A percentile compares a stretch with the other conserved stretches of the same genome.
Conservation (phyloP, 2,888 invertebrate species). For the Ametastegia equiseti region DNA sequence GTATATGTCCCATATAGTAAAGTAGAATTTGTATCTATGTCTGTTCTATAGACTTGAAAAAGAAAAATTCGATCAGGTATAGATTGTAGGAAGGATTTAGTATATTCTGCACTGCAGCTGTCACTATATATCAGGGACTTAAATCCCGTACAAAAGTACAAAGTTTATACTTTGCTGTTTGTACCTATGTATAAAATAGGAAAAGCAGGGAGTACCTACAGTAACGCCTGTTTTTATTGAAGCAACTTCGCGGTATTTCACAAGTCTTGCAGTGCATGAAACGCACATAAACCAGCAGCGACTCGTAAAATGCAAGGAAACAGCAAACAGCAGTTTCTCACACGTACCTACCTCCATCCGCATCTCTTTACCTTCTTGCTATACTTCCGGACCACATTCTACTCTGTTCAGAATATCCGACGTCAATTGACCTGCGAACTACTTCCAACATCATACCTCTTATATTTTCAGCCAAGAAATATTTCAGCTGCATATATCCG, state of each 20-base stretch:
- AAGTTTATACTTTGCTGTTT: conserved; percentile 38
- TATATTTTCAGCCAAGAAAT: neutral
- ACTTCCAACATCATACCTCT: neutral
- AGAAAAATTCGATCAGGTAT: conserved; percentile 27
- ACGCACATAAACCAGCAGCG: conserved; percentile 31
- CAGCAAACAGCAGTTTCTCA: conserved; percentile 41
- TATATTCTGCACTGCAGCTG: conserved; percentile 32
- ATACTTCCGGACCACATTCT: neutral
- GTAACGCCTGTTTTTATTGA: conserved; percentile 44
- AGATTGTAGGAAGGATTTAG: conserved; percentile 24
- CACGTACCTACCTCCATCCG: conserved; percentile 25
- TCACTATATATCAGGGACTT: conserved; percentile 33
- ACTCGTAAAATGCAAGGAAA: conserved; percentile 45
- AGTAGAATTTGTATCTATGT: neutral
- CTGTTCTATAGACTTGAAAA: neutral
- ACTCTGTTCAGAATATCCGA: neutral
- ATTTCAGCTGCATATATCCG: neutral
- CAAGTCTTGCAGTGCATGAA: conserved; percentile 39
- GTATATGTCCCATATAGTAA: neutral
- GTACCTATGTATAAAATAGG: conserved; percentile 11
- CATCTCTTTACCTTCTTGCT: neutral
- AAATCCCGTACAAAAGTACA: conserved; percentile 25
- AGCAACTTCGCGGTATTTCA: conserved; percentile 36
- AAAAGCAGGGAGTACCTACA: conserved; percentile 10
- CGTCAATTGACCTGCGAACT: neutral